Evolutionary conservation across 2,888 invertebrate species (phyloP), one percentile per base, ranked within the genome.

Genomic region (Drosophila meridiana): DNA sequence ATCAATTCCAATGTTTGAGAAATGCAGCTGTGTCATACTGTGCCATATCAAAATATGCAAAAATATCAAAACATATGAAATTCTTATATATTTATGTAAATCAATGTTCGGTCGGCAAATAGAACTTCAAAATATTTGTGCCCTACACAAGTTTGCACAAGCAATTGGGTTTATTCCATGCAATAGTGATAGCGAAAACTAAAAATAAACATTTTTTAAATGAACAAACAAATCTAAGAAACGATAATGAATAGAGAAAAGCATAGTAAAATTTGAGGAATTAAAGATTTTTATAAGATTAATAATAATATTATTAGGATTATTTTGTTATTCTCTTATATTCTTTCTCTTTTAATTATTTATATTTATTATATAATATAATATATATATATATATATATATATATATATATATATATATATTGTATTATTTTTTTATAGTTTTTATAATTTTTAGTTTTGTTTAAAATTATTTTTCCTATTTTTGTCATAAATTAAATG

Each of bases 11-110:
- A 66, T 81, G 60, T 77, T 64, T 67, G 52, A 71, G 55, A 62
- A 66, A 55, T 69, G 65, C 82, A 82, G 73, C 80, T 81, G 76
- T 60, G 45, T 61, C 60, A 55, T 63, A 56, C 79, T 82, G 67
- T 63, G 45, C 64, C 66, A 56, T 68, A 55, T 60, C 42, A 57
- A 61, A 47, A 30, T 73, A 78, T 78, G 79, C 79, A 82, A 78
- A 80, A 82, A 73, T 45, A 65, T 58, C 65, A 52, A 20, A 50
- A 53, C 50, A 30, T 26, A 30, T 40, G 28, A 56, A 40, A 38
- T 26, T 28, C 6, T 32, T 20, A 64, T 57, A 64, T 57, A 66
- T 53, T 76, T 67, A 66, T 69, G 57, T 76, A 69, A 74, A 69
- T 78, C 75, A 82, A 55, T 69, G 65, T 67, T 55, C 63, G 57